Base-by-base conservation (phyloP, 2,888 invertebrate genomes). In the Smittia aterrima region DNA sequence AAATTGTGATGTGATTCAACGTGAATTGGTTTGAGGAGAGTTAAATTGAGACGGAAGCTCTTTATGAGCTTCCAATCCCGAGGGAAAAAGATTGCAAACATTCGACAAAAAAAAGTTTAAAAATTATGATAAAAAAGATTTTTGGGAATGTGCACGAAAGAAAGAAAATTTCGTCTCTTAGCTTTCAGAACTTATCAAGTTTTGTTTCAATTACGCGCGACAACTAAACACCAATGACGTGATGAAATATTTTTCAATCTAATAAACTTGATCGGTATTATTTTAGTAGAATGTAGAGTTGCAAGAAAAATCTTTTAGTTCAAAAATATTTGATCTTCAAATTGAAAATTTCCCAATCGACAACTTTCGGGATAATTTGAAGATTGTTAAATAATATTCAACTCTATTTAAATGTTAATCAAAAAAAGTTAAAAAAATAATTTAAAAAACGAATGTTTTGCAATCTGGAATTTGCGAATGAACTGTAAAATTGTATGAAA, bases 181-280 rank as follows among this genome's bases (percentile, higher is more conserved):
- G 64, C 64, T 64, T 64, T 64, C 64, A 64, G 64, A 64, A 64
- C 64, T 64, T 64, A 13, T 64, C 64, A 64, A 64, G 27, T 64
- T 64, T 27, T 1, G 1, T 27, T 25, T 27, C 25, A 27, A 3
- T 27, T 4, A 22, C 22, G 22, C 18, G 22, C 58, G 22, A 58
- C 20, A 58, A 58, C 58, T 4, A 22, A 22, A 58, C 22, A 58
- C 16, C 47, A 47, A 32, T n/a, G n/a, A 2, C n/a, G n/a, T 58
- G 58, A 22, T 58, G 22, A 58, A 18, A 20, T 2, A 7, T 18
- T 18, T 58, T 18, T 2, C 18, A 58, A 58, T 58, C 22, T 18
- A 24, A 27, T 25, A 11, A 27, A 64, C 11, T 58, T 64, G 64
- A 64, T 64, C 64, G 64, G 64, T 64, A 64, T 64, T 64, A 64